These are phyloP conservation scores for Scelioninae gen. 1 DNA, from an alignment of 2,888 invertebrate genomes.

Conservation along the genomic window DNA sequence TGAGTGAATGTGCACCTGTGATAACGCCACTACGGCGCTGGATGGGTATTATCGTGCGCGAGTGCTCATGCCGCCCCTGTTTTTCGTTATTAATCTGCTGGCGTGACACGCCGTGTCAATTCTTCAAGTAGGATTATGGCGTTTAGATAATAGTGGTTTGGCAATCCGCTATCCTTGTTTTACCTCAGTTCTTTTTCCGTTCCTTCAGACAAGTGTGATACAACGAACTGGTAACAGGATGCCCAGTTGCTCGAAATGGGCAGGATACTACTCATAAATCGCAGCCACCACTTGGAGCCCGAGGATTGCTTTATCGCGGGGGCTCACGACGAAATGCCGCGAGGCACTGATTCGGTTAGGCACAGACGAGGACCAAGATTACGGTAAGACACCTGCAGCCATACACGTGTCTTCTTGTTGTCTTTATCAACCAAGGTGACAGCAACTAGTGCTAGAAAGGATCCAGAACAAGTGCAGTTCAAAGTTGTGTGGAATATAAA, in stretches of 20 bases:
- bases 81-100: slow-evolving; percentile 19
- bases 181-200: neutral
- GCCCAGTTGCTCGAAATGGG: slow-evolving; percentile 52
- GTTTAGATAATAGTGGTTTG: slow-evolving; percentile 59
- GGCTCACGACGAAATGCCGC: slow-evolving; percentile 50
- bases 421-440: too few relatives aligned
- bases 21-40: slow-evolving; percentile 47
- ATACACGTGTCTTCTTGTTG: slow-evolving; percentile 8
- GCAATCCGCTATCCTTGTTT: neutral
- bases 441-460: too few relatives aligned
- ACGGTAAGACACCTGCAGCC: slow-evolving; percentile 4
- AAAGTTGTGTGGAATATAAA: too few relatives aligned
- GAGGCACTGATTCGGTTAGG: slow-evolving; percentile 3
- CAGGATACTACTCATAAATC: slow-evolving; percentile 58
- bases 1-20: slow-evolving; percentile 67
- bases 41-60: slow-evolving; percentile 52
- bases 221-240: slow-evolving; percentile 57
- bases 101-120: slow-evolving; percentile 46
- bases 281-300: slow-evolving; percentile 6
- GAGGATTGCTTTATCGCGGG: slow-evolving; percentile 25
- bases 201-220: slow-evolving; percentile 28
- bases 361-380: slow-evolving; percentile 18
- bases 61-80: slow-evolving; percentile 47
- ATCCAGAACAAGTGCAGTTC: too few relatives aligned
- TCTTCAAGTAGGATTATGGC: slow-evolving; percentile 57